Conservation (phyloP, 2,113 vertebrate genomes). For the Cinclus mexicanus region DNA sequence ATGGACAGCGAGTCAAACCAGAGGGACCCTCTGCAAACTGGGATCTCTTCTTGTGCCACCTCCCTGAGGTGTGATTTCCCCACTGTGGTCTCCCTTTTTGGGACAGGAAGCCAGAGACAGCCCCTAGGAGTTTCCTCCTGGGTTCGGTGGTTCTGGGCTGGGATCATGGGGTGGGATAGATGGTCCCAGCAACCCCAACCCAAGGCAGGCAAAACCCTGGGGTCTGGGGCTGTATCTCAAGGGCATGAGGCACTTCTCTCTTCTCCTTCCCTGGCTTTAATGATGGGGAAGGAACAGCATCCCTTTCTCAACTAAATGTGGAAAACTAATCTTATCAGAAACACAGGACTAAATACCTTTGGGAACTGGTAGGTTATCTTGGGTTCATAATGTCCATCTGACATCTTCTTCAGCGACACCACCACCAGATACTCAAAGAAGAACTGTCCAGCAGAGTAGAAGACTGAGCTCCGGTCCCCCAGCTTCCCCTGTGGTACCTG, state of each 20-base stretch:
- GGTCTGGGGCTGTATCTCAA: neutral
- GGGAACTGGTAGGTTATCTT: constrained; percentile 95
- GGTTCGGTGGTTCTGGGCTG: neutral
- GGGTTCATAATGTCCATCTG: constrained; percentile 80
- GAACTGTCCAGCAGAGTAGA: constrained; percentile 81
- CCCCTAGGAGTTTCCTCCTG: neutral
- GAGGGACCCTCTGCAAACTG: neutral
- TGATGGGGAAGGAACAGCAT: neutral
- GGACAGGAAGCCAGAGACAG: neutral
- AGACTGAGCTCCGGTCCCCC: constrained; percentile 40
- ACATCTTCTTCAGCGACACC: constrained; percentile 83
- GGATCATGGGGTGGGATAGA: neutral
- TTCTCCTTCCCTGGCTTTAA: neutral
- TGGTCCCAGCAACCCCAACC: neutral
- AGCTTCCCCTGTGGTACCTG: neutral
- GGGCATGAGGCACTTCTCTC: neutral
- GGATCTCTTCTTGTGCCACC: neutral
- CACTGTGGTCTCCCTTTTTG: neutral
- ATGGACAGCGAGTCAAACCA: neutral
- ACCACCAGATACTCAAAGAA: constrained; percentile 97
- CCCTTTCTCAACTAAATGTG: neutral
- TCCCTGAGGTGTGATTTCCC: neutral
- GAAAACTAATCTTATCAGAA: neutral
- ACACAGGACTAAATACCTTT: constrained; percentile 78
- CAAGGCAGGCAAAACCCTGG: neutral